Evolutionary conservation across 1,140 invertebrate genomes (phyloP), one percentile per base, ranked within the genome.

Genomic region (Macrotrachela quadricornifera): DNA sequence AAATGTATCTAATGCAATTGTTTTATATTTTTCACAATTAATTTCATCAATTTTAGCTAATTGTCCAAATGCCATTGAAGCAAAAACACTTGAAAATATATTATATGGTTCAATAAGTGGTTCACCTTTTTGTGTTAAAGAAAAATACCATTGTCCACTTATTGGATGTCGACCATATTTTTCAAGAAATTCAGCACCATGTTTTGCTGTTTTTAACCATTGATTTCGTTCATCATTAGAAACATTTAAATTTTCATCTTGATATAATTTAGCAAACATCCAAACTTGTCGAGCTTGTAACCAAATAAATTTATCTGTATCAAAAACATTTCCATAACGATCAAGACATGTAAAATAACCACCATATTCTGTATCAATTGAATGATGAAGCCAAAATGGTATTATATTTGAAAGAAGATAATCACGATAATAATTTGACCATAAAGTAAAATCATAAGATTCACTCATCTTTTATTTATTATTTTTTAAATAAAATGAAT

Each of bases 1-100:
- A 30, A 30, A 30, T 30, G 21, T 30, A 4, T 30, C 21, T 30
- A 30, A 30, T 4, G 21, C 21, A 30, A 30, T 30, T 30, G 2
- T 2, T 30, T 30, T 30, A 30, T 30, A 30, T 30, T 30, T 30
- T 30, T 30, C 21, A 30, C 21, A 30, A 30, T 30, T 30, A 2
- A 30, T 30, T 30, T 30, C 9, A 30, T 30, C 21, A 30, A 30
- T 30, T 30, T 30, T 30, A 4, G 49, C 49, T 4, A 64, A 21
- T 46, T 65, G 62, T 3, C 61, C 61, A 58, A 64, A 58, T 0
- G 59, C 64, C 59, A 65, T 60, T n/a, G 60, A 37, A 51, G 62
- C 64, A 55, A 65, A 65, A 47, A 59, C 59, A 54, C 64, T 62
- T 0, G 62, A 60, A 54, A 63, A 65, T 17, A 65, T 60, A n/a